Conservation (phyloP, 2,797 vertebrate species). For the Myotis findleyi region DNA sequence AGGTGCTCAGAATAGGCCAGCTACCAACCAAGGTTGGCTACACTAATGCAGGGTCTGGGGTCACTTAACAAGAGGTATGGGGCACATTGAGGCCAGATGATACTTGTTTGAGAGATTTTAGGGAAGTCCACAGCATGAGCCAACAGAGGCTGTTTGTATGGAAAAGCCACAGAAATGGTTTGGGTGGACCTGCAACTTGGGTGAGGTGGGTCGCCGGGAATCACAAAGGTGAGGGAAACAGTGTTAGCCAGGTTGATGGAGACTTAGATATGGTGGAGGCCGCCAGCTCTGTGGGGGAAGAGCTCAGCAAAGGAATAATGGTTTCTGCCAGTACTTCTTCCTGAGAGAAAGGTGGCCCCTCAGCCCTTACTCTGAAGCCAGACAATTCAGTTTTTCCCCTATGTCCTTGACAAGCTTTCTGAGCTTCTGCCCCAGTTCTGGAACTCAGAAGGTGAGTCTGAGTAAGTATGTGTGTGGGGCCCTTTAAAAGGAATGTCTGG, state of each 20-base stretch:
- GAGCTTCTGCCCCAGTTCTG: neutral
- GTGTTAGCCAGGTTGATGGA: neutral
- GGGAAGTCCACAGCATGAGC: neutral
- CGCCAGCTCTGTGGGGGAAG: neutral
- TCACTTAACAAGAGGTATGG: neutral
- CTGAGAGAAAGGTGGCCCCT: neutral
- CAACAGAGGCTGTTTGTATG: neutral
- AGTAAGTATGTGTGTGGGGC: neutral
- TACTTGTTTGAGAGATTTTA: neutral
- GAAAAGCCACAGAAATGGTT: neutral
- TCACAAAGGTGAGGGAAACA: neutral
- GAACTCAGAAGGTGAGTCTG: neutral
- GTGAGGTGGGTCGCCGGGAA: neutral
- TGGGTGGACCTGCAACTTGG: neutral
- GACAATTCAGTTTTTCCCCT: neutral
- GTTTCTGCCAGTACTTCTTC: neutral
- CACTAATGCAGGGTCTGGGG: neutral
- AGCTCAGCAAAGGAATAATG: neutral
- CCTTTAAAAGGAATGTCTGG: neutral
- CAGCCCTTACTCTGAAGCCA: neutral
- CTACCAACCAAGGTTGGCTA: neutral
- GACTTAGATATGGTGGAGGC: neutral
- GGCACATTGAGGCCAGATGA: neutral
- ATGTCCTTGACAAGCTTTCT: neutral
- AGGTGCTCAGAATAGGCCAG: neutral